Evolutionary conservation across 2,113 vertebrate genomes (phyloP).

Genomic region (Hyperoodon ampullatus): DNA sequence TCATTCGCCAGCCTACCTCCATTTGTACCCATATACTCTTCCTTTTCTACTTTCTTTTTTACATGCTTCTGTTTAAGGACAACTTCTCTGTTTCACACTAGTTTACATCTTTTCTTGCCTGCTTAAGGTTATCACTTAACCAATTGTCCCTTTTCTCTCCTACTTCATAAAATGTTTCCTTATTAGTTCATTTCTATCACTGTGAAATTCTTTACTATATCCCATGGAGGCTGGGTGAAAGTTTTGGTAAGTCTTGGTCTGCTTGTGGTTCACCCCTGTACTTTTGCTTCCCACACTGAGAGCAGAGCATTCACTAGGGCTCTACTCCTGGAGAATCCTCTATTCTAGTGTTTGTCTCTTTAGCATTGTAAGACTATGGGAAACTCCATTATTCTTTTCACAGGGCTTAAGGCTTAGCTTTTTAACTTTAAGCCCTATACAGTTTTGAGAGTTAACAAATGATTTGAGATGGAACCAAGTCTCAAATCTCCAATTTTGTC

Average conservation of each 20-base stretch:
- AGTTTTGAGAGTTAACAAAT: background rate
- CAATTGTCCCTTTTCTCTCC: background rate
- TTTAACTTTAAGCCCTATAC: background rate
- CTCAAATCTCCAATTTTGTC: background rate
- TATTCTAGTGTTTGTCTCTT: background rate
- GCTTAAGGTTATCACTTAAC: background rate
- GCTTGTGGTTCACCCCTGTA: background rate
- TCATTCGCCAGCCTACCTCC: background rate
- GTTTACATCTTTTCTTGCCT: background rate
- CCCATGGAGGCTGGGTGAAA: background rate
- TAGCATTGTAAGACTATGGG: background rate
- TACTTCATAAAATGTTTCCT: conserved; percentile 16
- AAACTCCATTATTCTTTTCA: background rate
- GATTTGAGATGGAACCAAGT: background rate
- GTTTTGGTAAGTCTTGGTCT: background rate
- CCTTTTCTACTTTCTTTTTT: background rate
- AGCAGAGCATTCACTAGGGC: background rate
- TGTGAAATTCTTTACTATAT: background rate
- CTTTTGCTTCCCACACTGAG: background rate
- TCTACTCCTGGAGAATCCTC: background rate
- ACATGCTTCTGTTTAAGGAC: background rate
- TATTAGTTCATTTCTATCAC: background rate
- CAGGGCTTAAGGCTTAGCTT: background rate
- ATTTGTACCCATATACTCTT: background rate
- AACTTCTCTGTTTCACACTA: background rate